A percentile compares a stretch with the other conserved stretches of the same genome.
These are phyloP conservation scores for Eclectus roratus DNA, from an alignment of 2,113 vertebrate species.

Conservation along the genomic window DNA sequence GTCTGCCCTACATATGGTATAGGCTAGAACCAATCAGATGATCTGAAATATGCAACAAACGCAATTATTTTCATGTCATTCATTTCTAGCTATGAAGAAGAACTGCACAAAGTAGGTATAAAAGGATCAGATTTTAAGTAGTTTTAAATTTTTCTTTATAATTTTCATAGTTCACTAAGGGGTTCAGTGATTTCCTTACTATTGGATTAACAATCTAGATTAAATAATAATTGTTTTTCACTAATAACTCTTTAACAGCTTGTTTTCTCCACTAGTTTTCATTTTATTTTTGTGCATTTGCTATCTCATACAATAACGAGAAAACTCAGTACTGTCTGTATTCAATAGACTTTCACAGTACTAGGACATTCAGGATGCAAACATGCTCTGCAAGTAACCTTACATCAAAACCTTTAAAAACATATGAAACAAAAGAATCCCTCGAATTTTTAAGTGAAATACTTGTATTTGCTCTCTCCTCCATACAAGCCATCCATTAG, in stretches of 20 bases:
- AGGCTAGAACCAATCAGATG: slow-evolving; percentile 11
- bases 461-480: not conserved
- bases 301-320: not conserved
- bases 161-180: not conserved
- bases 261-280: not conserved
- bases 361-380: not conserved
- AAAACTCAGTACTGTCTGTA: not conserved
- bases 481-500: not conserved
- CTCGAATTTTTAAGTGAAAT: not conserved
- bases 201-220: not conserved
- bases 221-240: not conserved
- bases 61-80: not conserved
- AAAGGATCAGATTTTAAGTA: not conserved
- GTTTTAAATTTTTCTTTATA: not conserved
- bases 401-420: not conserved
- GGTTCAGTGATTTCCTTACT: not conserved
- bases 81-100: not conserved
- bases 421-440: not conserved
- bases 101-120: not conserved
- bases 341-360: not conserved
- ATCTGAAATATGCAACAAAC: not conserved
- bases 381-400: fast-evolving
- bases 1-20: slow-evolving; percentile 58
- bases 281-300: not conserved
- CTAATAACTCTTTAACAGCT: not conserved